Conservation (phyloP, 2,113 vertebrate genomes). For the Jaculus jaculus region DNA sequence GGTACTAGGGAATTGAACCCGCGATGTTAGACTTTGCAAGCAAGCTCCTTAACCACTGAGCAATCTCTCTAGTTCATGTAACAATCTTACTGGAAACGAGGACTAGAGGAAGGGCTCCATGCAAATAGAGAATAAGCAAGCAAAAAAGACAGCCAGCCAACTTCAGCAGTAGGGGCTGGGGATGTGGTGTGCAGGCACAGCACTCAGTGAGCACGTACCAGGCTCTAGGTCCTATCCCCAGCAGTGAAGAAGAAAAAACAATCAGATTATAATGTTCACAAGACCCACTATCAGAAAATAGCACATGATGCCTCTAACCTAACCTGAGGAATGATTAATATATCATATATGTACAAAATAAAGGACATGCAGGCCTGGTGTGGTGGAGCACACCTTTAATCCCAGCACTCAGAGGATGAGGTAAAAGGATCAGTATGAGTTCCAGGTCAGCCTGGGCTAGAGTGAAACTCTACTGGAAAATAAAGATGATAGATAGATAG, state of each 20-base stretch:
- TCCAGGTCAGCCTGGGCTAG: no score
- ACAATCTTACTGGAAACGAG: background rate
- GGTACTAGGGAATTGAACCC: no score
- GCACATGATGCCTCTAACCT: background rate
- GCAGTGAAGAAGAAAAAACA: background rate
- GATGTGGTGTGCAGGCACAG: background rate
- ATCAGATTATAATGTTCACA: background rate
- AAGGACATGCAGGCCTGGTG: background rate
- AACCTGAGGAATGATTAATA: background rate
- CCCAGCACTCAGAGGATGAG: no score
- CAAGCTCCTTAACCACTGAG: no score
- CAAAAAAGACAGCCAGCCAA: background rate
- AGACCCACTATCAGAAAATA: background rate
- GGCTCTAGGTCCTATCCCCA: background rate
- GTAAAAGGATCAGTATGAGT: no score
- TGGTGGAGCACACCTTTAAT: no score
- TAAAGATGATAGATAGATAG: no score
- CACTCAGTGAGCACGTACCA: background rate
- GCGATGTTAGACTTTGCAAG: no score
- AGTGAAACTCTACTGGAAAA: no score
- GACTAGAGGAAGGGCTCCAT: background rate
- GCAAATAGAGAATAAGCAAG: background rate
- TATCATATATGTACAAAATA: background rate
- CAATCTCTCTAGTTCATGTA: no score
- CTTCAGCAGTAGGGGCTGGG: background rate